phyloP scores from a whole-genome alignment of 2,888 invertebrate genomes.

The Amiota communis region DNA sequence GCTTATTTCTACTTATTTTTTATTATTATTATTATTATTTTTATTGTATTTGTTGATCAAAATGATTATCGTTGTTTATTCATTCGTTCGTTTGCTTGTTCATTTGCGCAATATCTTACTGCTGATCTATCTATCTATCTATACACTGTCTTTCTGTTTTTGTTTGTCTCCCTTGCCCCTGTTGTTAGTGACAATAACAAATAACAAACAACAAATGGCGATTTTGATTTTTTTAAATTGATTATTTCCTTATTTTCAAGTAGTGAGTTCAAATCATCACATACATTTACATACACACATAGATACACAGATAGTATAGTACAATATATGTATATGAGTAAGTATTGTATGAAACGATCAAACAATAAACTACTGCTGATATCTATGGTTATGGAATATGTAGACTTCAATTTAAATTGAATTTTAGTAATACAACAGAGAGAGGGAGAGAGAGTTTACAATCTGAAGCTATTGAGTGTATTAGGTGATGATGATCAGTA shows the following conservation, averaged over 20 bases:
- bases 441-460: no score
- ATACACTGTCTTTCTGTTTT: not conserved
- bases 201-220: conserved; percentile 62
- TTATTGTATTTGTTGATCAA: conserved; percentile 51
- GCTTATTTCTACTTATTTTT: conserved; percentile 22
- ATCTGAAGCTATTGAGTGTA: no score
- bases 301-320: not conserved
- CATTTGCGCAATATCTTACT: not conserved
- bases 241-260: conserved; percentile 73
- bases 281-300: not conserved
- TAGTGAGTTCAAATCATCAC: conserved; percentile 31
- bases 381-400: no score
- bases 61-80: conserved; percentile 17
- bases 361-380: no score
- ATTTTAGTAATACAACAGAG: no score
- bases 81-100: conserved; percentile 26
- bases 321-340: no score
- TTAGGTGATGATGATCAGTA: no score
- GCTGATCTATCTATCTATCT: no score
- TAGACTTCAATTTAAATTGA: no score
- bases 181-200: conserved; percentile 29
- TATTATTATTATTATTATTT: conserved; percentile 39
- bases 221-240: conserved; percentile 73
- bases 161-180: no score
- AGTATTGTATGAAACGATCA: no score